Conservation (phyloP, 2,888 invertebrate genomes). For the Odontothrips loti region DNA sequence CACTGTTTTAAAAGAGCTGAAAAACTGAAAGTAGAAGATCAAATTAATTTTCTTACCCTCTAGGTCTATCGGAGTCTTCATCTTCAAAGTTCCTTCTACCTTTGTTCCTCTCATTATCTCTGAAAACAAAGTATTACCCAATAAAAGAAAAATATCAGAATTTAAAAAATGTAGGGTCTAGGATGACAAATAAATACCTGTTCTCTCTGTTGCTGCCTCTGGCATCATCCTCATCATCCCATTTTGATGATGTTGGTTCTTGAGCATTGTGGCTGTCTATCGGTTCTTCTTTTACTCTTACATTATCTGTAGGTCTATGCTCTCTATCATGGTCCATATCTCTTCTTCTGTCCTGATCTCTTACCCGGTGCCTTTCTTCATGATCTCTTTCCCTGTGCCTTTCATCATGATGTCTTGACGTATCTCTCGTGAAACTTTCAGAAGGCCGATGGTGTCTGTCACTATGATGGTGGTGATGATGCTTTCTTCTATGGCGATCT, state of each 20-base stretch:
- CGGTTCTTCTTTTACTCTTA: background rate
- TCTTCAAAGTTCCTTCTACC: background rate
- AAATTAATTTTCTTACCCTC: background rate
- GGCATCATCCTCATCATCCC: constrained; percentile 1
- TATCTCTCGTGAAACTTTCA: background rate
- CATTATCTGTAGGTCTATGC: background rate
- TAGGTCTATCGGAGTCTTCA: background rate
- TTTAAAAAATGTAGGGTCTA: background rate
- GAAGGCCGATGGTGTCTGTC: background rate
- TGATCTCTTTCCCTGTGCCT: background rate
- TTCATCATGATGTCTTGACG: background rate
- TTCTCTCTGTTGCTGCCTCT: background rate
- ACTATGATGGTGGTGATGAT: background rate
- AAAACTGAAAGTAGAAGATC: background rate
- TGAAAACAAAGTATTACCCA: background rate
- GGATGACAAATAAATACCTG: background rate
- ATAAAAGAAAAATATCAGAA: background rate
- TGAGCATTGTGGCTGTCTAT: background rate
- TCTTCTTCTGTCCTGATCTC: background rate
- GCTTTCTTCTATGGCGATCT: background rate
- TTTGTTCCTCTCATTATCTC: background rate
- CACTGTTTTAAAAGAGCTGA: background rate
- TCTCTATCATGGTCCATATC: background rate
- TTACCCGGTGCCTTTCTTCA: background rate
- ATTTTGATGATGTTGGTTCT: background rate